Conservation (phyloP, 2,888 invertebrate genomes). For the Coleophora deauratella region DNA sequence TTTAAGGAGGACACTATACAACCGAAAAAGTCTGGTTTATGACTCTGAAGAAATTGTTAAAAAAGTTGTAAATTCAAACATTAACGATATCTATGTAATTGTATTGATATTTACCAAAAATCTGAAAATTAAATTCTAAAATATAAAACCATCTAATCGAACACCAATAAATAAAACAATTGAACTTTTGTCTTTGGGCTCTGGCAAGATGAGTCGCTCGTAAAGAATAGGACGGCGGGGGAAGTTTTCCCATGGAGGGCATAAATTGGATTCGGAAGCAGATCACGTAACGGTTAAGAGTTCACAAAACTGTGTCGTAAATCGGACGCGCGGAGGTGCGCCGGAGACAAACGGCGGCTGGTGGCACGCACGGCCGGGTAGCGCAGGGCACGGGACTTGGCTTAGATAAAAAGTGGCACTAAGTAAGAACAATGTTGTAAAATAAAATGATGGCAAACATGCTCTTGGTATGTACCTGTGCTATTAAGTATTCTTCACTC, state of each 20-base stretch:
- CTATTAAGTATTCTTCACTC: neutral
- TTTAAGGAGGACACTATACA: too few relatives aligned
- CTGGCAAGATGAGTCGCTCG: slow-evolving; percentile 31
- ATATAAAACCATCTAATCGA: too few relatives aligned
- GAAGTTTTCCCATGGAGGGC: slow-evolving; percentile 67
- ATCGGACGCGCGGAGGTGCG: slow-evolving; percentile 72
- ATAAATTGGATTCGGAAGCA: slow-evolving; percentile 74
- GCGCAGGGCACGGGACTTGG: too few relatives aligned
- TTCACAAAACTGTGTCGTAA: slow-evolving; percentile 74
- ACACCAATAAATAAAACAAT: slow-evolving; percentile 25
- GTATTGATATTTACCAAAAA: too few relatives aligned
- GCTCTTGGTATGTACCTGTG: neutral
- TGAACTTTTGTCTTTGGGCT: slow-evolving; percentile 4
- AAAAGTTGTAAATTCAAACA: too few relatives aligned
- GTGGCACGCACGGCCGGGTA: slow-evolving; percentile 5
- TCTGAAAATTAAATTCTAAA: neutral
- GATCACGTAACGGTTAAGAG: slow-evolving; percentile 74
- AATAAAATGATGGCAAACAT: neutral
- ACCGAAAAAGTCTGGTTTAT: too few relatives aligned
- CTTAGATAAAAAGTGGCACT: neutral
- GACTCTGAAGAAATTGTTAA: too few relatives aligned
- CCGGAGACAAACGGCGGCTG: slow-evolving; percentile 69
- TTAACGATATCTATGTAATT: too few relatives aligned
- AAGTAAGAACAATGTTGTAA: neutral
- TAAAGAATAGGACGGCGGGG: slow-evolving; percentile 62